Evolutionary conservation across 2,797 vertebrate genomes (phyloP).

Genomic region (Lepilemur septentrionalis): DNA sequence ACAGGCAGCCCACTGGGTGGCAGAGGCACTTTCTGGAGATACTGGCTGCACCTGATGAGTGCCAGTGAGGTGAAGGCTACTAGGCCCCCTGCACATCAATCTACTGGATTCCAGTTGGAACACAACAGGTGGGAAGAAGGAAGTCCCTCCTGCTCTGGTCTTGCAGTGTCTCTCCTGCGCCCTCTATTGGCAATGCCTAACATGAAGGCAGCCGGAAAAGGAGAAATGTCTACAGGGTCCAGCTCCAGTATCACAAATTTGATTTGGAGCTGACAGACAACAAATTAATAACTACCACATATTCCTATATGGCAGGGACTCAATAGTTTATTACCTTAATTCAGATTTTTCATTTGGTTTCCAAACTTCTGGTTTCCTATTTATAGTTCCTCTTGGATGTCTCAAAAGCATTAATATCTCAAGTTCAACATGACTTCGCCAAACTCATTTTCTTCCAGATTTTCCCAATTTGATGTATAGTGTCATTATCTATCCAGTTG

Average conservation of each 20-base stretch:
- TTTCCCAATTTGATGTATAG: fast-evolving
- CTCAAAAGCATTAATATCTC: neutral
- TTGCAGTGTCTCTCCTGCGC: neutral
- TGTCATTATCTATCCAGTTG: fast-evolving
- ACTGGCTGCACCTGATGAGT: neutral
- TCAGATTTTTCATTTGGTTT: neutral
- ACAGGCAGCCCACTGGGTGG: neutral
- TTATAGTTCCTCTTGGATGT: neutral
- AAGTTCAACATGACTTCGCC: neutral
- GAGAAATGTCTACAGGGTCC: neutral
- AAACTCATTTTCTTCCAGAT: too few species aligned
- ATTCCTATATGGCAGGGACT: neutral
- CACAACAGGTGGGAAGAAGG: too few species aligned
- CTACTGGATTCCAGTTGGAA: neutral
- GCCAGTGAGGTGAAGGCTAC: neutral
- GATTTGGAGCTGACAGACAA: neutral
- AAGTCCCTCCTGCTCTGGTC: neutral
- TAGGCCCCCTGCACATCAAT: neutral
- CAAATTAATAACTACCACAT: neutral
- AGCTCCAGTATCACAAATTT: neutral
- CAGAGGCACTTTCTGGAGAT: neutral
- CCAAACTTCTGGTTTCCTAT: neutral
- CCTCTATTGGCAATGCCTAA: neutral
- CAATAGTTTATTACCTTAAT: neutral
- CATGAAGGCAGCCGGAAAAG: neutral